Conservation (phyloP, 2,113 vertebrate species). For the Balaeniceps rex region DNA sequence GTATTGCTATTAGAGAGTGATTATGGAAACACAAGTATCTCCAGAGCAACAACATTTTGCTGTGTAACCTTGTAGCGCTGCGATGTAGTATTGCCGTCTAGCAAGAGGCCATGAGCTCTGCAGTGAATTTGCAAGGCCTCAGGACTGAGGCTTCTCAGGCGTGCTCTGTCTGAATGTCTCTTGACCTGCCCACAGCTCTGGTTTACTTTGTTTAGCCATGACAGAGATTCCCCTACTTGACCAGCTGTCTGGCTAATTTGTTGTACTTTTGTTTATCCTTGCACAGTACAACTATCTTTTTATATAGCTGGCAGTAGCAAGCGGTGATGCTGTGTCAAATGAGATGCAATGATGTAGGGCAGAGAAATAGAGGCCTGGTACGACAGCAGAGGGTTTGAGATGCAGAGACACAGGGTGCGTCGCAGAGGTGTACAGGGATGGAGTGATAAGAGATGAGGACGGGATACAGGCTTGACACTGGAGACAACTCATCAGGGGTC, state of each 20-base stretch:
- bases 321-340: accelerated
- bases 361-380: background rate
- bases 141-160: no score
- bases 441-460: background rate
- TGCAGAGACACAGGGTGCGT: accelerated
- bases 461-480: background rate
- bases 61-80: background rate
- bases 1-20: background rate
- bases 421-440: accelerated
- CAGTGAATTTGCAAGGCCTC: background rate
- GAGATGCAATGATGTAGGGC: background rate
- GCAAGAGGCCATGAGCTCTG: background rate
- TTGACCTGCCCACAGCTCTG: background rate
- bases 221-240: background rate
- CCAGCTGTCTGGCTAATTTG: background rate
- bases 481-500: background rate
- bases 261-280: background rate
- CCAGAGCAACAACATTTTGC: background rate
- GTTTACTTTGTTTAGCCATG: background rate
- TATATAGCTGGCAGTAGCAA: background rate
- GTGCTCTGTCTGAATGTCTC: background rate
- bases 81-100: background rate
- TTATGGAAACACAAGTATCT: background rate
- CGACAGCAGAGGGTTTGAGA: background rate
- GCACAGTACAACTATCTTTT: accelerated